Conservation (phyloP, 1,140 invertebrate species). For the Oppia nitens region DNA sequence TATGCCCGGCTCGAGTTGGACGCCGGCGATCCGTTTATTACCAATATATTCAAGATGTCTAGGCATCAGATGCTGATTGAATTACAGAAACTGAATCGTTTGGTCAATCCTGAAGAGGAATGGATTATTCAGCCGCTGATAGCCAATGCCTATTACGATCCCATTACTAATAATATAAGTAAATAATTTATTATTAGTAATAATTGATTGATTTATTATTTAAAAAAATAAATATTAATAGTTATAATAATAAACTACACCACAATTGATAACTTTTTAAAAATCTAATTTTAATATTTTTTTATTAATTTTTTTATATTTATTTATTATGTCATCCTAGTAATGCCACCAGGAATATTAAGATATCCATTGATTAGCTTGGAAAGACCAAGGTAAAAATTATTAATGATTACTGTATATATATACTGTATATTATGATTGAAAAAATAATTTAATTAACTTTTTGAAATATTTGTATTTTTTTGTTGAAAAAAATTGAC, state of each 20-base stretch:
- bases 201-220: no score
- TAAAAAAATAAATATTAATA: not conserved
- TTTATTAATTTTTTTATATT: no score
- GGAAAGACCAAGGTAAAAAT: conserved; percentile 1
- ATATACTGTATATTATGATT: no score
- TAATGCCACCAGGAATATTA: conserved; percentile 13
- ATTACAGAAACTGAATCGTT: conserved; percentile 32
- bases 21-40: conserved; percentile 32
- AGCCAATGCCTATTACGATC: conserved; percentile 43
- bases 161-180: conserved; percentile 44
- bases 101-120: conserved; percentile 36
- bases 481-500: not conserved
- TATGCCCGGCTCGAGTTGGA: conserved; percentile 34
- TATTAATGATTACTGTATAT: no score
- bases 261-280: no score
- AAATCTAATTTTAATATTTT: no score
- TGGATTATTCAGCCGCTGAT: conserved; percentile 36
- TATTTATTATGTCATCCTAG: conserved; percentile 6
- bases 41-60: conserved; percentile 32
- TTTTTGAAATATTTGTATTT: not conserved
- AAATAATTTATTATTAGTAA: no score
- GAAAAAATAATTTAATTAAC: no score
- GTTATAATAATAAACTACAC: no score
- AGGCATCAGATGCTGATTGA: conserved; percentile 32
- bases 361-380: conserved; percentile 11